phyloP scores from a whole-genome alignment of 92 coral and sea anemone genomes.

The Palythoa grandis region DNA sequence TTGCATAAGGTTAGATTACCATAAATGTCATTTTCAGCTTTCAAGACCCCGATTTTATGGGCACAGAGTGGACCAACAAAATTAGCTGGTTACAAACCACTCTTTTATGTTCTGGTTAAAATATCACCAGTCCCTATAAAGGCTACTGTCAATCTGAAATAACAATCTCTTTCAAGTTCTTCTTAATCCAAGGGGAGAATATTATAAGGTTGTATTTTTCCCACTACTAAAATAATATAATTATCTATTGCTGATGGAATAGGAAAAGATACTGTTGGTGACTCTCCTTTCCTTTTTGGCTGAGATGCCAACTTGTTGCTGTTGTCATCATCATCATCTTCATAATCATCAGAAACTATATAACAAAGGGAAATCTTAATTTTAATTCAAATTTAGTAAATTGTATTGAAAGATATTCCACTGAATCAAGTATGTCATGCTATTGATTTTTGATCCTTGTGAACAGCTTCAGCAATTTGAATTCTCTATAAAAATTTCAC shows the following conservation, averaged over 20 bases:
- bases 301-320: slow-evolving; percentile 16
- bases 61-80: slow-evolving; percentile 1
- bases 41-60: not conserved
- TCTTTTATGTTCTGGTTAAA: not conserved
- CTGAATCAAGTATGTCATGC: not conserved
- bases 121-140: slow-evolving; percentile 14
- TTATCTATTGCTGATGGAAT: not conserved
- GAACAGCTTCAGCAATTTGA: slow-evolving; percentile 16
- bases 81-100: slow-evolving; percentile 5
- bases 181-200: slow-evolving; percentile 10
- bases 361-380: not conserved
- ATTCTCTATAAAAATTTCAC: too few species aligned
- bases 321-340: not conserved
- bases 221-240: slow-evolving; percentile 5
- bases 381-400: slow-evolving; percentile 16
- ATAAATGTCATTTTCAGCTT: slow-evolving; percentile 4
- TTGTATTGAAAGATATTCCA: slow-evolving; percentile 18
- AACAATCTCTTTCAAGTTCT: slow-evolving; percentile 16
- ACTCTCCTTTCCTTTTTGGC: not conserved
- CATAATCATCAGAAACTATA: slow-evolving; percentile 6
- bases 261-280: slow-evolving; percentile 13
- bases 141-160: slow-evolving; percentile 8
- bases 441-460: slow-evolving; percentile 19
- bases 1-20: slow-evolving; percentile 3
- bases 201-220: slow-evolving; percentile 10